These are phyloP conservation scores for Mimachlamys varia DNA, from an alignment of 2,888 invertebrate species.

Conservation along the genomic window DNA sequence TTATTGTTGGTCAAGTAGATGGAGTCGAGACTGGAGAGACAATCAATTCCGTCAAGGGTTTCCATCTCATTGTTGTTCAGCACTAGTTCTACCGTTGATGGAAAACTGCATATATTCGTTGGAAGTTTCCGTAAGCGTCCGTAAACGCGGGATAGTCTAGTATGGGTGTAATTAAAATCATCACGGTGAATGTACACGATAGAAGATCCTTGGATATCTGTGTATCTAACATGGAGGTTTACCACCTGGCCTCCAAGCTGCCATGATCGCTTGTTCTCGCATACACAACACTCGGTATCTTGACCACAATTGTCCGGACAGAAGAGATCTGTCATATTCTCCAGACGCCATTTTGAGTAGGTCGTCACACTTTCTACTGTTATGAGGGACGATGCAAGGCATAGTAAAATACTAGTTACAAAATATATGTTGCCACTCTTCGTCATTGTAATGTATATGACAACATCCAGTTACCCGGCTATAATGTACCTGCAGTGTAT, in stretches of 20 bases:
- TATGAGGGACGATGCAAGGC: no score
- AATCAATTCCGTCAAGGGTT: neutral
- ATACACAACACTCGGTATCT: neutral
- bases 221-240: neutral
- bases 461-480: no score
- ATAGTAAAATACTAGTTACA: no score
- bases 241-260: neutral
- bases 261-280: neutral
- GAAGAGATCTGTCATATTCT: neutral
- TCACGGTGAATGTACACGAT: neutral
- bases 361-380: neutral
- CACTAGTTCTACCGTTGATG: neutral
- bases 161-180: neutral
- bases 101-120: neutral
- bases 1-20: neutral
- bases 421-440: no score
- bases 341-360: neutral
- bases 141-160: neutral
- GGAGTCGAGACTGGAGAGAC: neutral
- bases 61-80: conserved; percentile 11
- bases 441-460: no score
- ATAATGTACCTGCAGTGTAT: no score
- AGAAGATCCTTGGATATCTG: neutral
- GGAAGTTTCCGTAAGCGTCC: neutral
- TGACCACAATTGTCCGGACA: neutral